Conservation (phyloP, 2,888 invertebrate genomes). For the Bellardia bayeri region DNA sequence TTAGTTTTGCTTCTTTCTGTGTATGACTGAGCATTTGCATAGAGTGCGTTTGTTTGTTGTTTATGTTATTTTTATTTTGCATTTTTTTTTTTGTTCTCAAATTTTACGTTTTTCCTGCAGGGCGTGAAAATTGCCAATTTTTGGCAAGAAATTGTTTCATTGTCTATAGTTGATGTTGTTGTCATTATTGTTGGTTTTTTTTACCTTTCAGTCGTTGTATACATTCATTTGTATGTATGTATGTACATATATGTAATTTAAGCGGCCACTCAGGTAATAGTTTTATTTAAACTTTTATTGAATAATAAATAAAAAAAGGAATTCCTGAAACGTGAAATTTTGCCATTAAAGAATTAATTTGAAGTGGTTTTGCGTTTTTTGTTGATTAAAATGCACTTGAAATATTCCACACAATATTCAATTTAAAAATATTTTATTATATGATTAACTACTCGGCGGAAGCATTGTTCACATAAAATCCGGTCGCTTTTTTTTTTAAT, state of each 20-base stretch:
- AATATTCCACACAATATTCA: background rate
- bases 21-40: background rate
- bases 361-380: constrained; percentile 8
- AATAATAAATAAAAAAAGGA: constrained; percentile 7
- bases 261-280: background rate
- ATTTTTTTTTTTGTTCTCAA: constrained; percentile 32
- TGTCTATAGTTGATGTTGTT: constrained; percentile 50
- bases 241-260: background rate
- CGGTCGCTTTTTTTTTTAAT: no score
- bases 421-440: constrained; percentile 14
- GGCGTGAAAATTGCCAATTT: constrained; percentile 66
- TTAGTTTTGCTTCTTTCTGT: background rate
- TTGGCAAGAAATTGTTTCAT: constrained; percentile 66
- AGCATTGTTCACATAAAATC: no score
- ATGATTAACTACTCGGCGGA: background rate
- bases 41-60: constrained; percentile 1
- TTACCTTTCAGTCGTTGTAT: background rate
- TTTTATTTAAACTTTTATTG: constrained; percentile 41
- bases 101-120: constrained; percentile 57
- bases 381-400: constrained; percentile 30
- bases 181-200: background rate
- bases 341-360: constrained; percentile 38
- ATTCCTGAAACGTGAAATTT: background rate
- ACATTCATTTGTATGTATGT: background rate
- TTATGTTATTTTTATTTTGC: constrained; percentile 17